Evolutionary conservation across 2,888 invertebrate genomes (phyloP).

Genomic region (Aplocera efformata): DNA sequence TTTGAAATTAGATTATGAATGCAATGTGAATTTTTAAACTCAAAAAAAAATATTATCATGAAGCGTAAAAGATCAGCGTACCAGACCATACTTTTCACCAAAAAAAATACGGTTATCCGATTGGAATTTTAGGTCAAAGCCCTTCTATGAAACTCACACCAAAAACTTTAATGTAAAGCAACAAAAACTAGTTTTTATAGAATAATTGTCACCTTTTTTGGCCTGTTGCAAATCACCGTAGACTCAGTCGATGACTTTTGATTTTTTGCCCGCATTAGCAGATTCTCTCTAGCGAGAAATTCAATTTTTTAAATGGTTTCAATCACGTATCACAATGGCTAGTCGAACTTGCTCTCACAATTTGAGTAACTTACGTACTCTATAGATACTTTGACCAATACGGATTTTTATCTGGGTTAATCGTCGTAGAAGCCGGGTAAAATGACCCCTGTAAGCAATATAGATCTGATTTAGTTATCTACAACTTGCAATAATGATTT

Average conservation of each 20-base stretch:
- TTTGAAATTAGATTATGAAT: no score
- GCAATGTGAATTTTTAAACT: no score
- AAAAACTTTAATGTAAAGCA: neutral
- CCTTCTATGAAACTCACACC: neutral
- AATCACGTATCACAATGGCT: conserved; percentile 48
- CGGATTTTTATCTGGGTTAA: conserved; percentile 11
- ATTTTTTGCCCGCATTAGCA: conserved; percentile 50
- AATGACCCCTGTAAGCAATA: no score
- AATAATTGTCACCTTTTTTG: conserved; percentile 16
- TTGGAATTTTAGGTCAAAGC: no score
- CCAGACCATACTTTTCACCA: no score
- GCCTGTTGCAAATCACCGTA: conserved; percentile 20
- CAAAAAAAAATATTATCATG: no score
- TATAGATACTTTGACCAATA: conserved; percentile 5
- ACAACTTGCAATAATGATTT: no score
- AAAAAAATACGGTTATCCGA: no score
- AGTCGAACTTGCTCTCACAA: conserved; percentile 31
- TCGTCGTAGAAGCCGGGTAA: neutral
- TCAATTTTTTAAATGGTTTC: conserved; percentile 59
- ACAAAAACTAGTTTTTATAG: neutral
- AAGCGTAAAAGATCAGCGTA: no score
- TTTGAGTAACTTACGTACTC: conserved; percentile 11
- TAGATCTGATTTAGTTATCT: no score
- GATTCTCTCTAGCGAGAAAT: conserved; percentile 64
- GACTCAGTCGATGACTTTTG: conserved; percentile 29